These are phyloP conservation scores for Scopus umbretta DNA, from an alignment of 2,113 vertebrate species.

Conservation along the genomic window DNA sequence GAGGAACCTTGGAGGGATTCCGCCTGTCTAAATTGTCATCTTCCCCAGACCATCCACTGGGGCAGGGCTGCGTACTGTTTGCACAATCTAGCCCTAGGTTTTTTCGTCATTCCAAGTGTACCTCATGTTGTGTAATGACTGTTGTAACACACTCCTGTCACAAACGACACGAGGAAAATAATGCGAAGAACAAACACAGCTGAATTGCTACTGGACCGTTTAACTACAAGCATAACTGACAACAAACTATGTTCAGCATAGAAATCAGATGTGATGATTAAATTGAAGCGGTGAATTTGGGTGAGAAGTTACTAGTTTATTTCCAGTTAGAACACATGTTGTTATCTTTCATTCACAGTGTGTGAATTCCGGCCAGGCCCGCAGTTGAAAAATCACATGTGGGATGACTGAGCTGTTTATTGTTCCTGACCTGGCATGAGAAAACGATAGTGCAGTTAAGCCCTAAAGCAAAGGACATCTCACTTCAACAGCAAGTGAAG, in stretches of 20 bases:
- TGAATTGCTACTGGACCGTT: neutral
- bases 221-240: neutral
- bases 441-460: neutral
- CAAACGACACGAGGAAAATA: neutral
- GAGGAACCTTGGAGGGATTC: neutral
- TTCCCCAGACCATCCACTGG: neutral
- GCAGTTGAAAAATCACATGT: neutral
- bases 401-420: neutral
- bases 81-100: neutral
- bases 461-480: neutral
- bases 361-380: neutral
- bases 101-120: neutral
- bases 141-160: neutral
- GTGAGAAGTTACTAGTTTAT: neutral
- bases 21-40: neutral
- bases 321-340: neutral
- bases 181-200: neutral
- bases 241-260: neutral
- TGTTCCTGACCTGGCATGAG: neutral
- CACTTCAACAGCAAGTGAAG: neutral
- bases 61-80: neutral
- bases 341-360: neutral
- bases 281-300: neutral
- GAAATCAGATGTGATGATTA: neutral
- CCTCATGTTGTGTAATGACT: neutral